A percentile compares a stretch with the other conserved stretches of the same genome.
phyloP scores from a whole-genome alignment of 2,797 vertebrate genomes.

The Tiaroga cobitis region DNA sequence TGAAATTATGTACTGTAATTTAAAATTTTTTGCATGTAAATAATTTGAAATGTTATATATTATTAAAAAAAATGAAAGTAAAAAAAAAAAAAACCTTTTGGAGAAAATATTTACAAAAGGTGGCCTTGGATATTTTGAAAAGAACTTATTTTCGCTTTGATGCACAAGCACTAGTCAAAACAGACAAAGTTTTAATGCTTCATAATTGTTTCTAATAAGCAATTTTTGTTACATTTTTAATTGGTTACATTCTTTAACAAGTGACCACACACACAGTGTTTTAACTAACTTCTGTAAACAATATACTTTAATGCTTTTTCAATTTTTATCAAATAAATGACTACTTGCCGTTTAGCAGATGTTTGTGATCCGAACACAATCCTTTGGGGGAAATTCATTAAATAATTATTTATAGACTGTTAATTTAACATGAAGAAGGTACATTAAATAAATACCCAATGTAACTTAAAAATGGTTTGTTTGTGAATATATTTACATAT shows the following conservation, averaged over 20 bases:
- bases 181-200: neutral
- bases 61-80: neutral
- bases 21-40: neutral
- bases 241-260: neutral
- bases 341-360: neutral
- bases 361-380: conserved; percentile 1
- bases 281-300: neutral
- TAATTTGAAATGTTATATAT: neutral
- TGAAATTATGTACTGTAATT: neutral
- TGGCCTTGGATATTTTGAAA: neutral
- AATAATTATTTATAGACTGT: neutral
- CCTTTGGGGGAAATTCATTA: neutral
- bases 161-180: neutral
- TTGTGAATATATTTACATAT: neutral
- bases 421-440: neutral
- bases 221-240: neutral
- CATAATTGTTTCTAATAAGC: neutral
- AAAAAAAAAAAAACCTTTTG: neutral
- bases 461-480: neutral
- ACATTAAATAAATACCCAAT: neutral
- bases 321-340: neutral
- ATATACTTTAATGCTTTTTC: neutral
- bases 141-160: neutral
- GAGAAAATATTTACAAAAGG: neutral
- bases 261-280: neutral